Percentiles rank a stretch among this genome's conserved stretches.
phyloP scores from a whole-genome alignment of 2,888 invertebrate genomes.

The Luperina testacea region DNA sequence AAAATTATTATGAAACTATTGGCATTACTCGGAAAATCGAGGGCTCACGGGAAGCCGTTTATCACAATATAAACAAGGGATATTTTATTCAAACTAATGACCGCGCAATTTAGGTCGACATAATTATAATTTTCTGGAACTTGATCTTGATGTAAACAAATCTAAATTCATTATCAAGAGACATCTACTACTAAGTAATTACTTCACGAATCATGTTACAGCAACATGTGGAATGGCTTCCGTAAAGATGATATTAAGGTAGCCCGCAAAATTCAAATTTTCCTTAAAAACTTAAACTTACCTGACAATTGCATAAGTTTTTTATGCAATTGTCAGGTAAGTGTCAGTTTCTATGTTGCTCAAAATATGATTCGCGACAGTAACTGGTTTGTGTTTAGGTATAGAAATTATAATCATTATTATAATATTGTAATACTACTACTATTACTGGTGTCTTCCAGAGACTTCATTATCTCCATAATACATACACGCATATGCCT shows the following conservation, averaged over 20 bases:
- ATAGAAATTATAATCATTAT: background rate
- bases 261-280: background rate
- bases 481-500: background rate
- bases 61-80: constrained; percentile 24
- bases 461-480: background rate
- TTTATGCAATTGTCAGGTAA: background rate
- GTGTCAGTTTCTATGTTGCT: background rate
- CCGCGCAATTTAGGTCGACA: constrained; percentile 33
- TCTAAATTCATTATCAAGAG: constrained; percentile 28
- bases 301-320: no score
- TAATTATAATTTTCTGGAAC: constrained; percentile 33
- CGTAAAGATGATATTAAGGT: constrained; percentile 9
- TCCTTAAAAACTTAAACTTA: no score
- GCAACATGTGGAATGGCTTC: constrained; percentile 12
- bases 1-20: no score
- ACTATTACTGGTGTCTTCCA: background rate
- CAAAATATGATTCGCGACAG: background rate
- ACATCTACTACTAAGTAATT: constrained; percentile 11
- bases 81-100: constrained; percentile 27
- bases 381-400: background rate
- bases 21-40: background rate
- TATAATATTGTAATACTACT: background rate
- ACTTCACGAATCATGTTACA: constrained; percentile 31
- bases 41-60: background rate
- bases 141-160: constrained; percentile 38